phyloP scores from a whole-genome alignment of 1,140 invertebrate genomes.

The Drosophila eugracilis region DNA sequence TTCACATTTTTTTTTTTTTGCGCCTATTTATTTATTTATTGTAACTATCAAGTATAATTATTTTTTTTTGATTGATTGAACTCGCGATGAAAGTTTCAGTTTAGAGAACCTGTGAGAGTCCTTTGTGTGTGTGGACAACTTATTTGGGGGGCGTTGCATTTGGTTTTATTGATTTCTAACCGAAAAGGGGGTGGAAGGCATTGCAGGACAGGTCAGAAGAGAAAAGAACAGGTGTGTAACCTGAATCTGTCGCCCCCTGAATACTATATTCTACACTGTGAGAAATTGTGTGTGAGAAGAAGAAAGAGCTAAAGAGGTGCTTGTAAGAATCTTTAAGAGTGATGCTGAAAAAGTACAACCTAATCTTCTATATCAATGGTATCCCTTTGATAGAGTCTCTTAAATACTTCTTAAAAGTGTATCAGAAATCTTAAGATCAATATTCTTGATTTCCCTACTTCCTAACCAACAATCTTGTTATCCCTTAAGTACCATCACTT shows the following conservation, averaged over 20 bases:
- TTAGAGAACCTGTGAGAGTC: slow-evolving; percentile 7
- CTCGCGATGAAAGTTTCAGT: slow-evolving; percentile 18
- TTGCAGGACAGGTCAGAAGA: slow-evolving; percentile 33
- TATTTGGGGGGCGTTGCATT: slow-evolving; percentile 22
- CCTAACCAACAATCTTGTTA: not conserved
- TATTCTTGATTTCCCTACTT: no score
- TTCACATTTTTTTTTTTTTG: slow-evolving; percentile 57
- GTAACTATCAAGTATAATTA: slow-evolving; percentile 10
- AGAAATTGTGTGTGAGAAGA: not conserved
- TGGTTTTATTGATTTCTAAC: slow-evolving; percentile 10
- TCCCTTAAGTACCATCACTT: no score
- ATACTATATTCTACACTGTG: slow-evolving; percentile 6
- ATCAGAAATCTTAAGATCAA: no score
- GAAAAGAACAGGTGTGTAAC: slow-evolving; percentile 65
- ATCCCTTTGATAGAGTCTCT: no score
- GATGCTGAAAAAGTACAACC: no score
- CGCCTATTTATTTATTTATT: slow-evolving; percentile 71
- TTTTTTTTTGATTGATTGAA: slow-evolving; percentile 31
- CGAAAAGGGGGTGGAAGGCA: not conserved
- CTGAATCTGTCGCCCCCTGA: slow-evolving; percentile 44
- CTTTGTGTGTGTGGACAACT: slow-evolving; percentile 2
- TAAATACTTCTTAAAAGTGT: no score
- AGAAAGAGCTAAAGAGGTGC: not conserved
- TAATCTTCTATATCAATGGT: no score
- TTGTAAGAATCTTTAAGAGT: no score